These are phyloP conservation scores for Hycleus phaleratus DNA, from an alignment of 1,140 invertebrate genomes.

Conservation along the genomic window DNA sequence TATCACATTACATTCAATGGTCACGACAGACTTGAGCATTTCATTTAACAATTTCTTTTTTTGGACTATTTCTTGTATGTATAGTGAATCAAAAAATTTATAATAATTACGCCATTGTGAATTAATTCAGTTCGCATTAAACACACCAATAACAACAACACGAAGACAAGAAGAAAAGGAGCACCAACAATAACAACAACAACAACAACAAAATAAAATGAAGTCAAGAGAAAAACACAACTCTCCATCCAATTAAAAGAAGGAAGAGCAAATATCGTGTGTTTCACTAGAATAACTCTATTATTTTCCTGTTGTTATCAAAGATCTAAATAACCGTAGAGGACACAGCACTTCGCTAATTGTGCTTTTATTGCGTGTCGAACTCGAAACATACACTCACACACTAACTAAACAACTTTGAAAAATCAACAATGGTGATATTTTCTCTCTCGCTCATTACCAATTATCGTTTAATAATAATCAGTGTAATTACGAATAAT, in stretches of 20 bases:
- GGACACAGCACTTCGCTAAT: slow-evolving; percentile 32
- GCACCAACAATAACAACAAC: neutral
- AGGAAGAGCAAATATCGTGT: slow-evolving; percentile 33
- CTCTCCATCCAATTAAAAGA: slow-evolving; percentile 27
- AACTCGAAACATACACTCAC: slow-evolving; percentile 9
- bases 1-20: slow-evolving; percentile 11
- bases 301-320: slow-evolving; percentile 32
- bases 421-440: too few relatives aligned
- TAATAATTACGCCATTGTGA: neutral
- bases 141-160: neutral
- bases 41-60: too few relatives aligned
- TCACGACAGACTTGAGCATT: slow-evolving; percentile 5
- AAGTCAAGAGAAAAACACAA: too few relatives aligned
- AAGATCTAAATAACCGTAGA: slow-evolving; percentile 33
- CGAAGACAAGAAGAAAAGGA: too few relatives aligned
- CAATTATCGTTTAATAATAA: too few relatives aligned
- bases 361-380: slow-evolving; percentile 31
- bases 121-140: slow-evolving; percentile 22
- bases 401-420: slow-evolving; percentile 1
- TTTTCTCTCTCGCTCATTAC: too few relatives aligned
- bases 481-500: too few relatives aligned
- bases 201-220: too few relatives aligned
- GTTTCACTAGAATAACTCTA: slow-evolving; percentile 33
- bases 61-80: too few relatives aligned
- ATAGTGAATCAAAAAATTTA: too few relatives aligned